Evolutionary conservation across 2,113 vertebrate species (phyloP).

Genomic region (Notarius lentiginosus): DNA sequence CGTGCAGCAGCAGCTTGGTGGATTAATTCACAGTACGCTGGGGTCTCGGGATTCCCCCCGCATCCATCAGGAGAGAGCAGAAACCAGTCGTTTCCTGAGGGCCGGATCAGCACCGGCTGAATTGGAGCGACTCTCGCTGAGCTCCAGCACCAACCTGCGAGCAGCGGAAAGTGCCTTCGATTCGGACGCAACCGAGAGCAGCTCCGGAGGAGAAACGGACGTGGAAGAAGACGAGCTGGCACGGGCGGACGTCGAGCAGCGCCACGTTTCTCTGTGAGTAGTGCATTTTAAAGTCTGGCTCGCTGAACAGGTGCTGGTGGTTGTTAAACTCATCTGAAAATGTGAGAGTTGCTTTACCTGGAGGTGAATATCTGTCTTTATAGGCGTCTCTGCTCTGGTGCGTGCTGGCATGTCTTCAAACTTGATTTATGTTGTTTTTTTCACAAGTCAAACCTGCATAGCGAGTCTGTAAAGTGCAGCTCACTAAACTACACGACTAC

Average conservation of each 20-base stretch:
- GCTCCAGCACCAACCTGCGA: slow-evolving; percentile 86
- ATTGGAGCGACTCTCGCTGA: slow-evolving; percentile 87
- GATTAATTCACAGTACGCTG: slow-evolving; percentile 85
- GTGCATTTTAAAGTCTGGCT: neutral
- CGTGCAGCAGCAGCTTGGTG: slow-evolving; percentile 93
- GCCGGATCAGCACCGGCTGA: slow-evolving; percentile 83
- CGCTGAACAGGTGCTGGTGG: neutral
- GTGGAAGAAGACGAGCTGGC: slow-evolving; percentile 91
- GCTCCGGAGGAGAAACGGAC: slow-evolving; percentile 95
- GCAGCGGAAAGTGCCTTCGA: slow-evolving; percentile 89
- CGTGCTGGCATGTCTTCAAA: neutral
- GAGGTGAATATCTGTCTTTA: neutral
- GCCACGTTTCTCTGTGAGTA: slow-evolving; percentile 93
- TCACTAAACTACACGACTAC: neutral
- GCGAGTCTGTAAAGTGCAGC: neutral
- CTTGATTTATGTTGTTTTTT: neutral
- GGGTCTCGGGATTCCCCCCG: slow-evolving; percentile 74
- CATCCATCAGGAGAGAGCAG: slow-evolving; percentile 77
- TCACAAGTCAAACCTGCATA: neutral
- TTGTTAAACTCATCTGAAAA: neutral
- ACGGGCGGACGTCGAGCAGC: slow-evolving; percentile 85
- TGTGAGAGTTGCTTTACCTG: neutral
- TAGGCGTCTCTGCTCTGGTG: neutral
- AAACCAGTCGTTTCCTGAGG: slow-evolving; percentile 84
- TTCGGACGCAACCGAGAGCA: slow-evolving; percentile 96